Evolutionary conservation across 2,797 vertebrate genomes (phyloP).

Genomic region (Balearica regulorum): DNA sequence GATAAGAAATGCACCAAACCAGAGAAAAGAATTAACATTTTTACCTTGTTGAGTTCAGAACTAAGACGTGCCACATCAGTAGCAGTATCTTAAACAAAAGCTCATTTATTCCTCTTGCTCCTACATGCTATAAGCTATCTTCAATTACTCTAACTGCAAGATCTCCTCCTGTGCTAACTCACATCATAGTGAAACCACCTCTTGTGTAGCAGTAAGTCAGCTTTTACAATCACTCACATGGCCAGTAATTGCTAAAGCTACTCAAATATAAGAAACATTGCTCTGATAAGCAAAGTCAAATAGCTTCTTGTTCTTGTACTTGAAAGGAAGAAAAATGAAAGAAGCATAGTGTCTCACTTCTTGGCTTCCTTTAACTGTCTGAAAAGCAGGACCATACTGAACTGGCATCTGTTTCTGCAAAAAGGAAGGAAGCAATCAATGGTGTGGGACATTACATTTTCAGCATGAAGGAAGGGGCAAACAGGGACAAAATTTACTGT

Average conservation of each 20-base stretch:
- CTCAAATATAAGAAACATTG: not conserved
- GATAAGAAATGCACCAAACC: not conserved
- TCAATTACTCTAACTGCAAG: not conserved
- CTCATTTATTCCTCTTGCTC: not conserved
- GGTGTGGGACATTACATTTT: not conserved
- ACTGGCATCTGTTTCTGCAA: not conserved
- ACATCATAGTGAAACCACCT: not conserved
- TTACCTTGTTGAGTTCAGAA: not conserved
- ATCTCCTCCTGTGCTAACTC: constrained; percentile 25
- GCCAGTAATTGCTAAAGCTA: constrained; percentile 1
- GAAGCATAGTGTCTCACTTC: not conserved
- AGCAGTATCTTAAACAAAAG: not conserved
- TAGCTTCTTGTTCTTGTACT: constrained; percentile 16
- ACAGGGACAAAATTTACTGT: not conserved
- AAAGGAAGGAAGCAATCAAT: constrained; percentile 33
- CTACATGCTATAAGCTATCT: not conserved
- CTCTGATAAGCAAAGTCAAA: constrained; percentile 35
- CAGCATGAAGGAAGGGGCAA: not conserved
- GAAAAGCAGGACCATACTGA: constrained; percentile 20
- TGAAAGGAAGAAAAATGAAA: constrained; percentile 33
- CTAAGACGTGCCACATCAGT: not conserved
- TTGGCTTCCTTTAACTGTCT: not conserved
- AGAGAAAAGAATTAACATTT: not conserved
- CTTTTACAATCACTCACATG: not conserved
- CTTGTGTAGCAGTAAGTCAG: not conserved